These are phyloP conservation scores for Littorina saxatilis DNA, from an alignment of 1,140 invertebrate genomes.

Conservation along the genomic window DNA sequence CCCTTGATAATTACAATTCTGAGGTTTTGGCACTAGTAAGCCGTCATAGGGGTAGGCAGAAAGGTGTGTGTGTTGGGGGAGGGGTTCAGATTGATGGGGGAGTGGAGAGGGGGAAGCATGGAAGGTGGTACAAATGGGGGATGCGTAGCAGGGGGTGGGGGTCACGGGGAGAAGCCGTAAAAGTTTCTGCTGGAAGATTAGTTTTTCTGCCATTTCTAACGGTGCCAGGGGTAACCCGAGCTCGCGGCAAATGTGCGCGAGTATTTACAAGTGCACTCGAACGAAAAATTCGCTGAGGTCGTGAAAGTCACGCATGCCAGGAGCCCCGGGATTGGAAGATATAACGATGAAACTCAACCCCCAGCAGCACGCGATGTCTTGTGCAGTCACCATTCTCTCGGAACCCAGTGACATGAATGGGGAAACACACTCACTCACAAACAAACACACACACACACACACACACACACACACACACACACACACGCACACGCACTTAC, in stretches of 20 bases:
- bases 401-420: too few species aligned
- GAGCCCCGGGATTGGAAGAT: too few species aligned
- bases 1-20: too few species aligned
- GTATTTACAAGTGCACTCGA: neutral
- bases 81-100: neutral
- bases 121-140: neutral
- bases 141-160: too few species aligned
- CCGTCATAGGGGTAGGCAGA: neutral
- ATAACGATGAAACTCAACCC: too few species aligned
- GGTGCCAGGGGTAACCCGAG: neutral
- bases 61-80: neutral
- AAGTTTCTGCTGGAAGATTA: constrained; percentile 1
- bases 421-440: too few species aligned
- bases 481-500: too few species aligned
- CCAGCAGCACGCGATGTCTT: too few species aligned
- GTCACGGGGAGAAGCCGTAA: neutral
- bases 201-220: neutral
- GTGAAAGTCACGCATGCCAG: neutral
- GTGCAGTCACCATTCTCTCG: too few species aligned
- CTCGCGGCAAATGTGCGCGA: neutral
- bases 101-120: neutral
- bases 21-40: too few species aligned
- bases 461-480: too few species aligned
- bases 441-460: too few species aligned
- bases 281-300: neutral